Evolutionary conservation across 2,888 invertebrate genomes (phyloP).

Genomic region (Nysson spinosus): DNA sequence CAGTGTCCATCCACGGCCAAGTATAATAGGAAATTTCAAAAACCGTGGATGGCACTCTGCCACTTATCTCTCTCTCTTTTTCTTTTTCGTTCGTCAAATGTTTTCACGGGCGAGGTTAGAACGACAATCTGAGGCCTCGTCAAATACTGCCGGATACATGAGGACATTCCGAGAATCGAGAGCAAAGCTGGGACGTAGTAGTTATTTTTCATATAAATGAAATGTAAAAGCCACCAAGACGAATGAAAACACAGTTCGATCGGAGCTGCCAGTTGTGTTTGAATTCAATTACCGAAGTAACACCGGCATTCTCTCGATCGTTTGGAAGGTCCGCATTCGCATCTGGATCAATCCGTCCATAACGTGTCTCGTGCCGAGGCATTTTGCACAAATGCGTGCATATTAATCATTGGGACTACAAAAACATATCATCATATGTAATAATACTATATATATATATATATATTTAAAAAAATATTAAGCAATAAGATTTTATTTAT

Average conservation of each 20-base stretch:
- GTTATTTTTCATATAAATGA: background rate
- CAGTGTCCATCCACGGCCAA: constrained; percentile 43
- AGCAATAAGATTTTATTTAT: constrained; percentile 77
- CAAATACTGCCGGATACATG: constrained; percentile 72
- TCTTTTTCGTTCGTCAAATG: constrained; percentile 16
- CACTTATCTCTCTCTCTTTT: constrained; percentile 25
- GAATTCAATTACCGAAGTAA: too few species aligned
- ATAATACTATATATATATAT: constrained; percentile 53
- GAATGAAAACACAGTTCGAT: background rate
- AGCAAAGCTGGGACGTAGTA: constrained; percentile 1
- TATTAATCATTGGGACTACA: constrained; percentile 78
- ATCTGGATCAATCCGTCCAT: constrained; percentile 72
- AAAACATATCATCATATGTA: constrained; percentile 77
- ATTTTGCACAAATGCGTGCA: constrained; percentile 76
- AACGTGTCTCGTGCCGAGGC: constrained; percentile 67
- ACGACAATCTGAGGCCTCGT: constrained; percentile 77
- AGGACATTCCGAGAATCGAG: constrained; percentile 69
- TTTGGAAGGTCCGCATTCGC: constrained; percentile 68
- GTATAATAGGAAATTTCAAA: constrained; percentile 7
- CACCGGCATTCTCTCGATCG: constrained; percentile 47
- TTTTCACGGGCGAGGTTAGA: constrained; percentile 57
- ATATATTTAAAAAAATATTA: constrained; percentile 69
- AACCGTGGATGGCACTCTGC: constrained; percentile 13
- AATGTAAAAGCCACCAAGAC: constrained; percentile 10
- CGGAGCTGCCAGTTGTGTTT: constrained; percentile 1